Conservation (phyloP, 2,113 vertebrate species). For the Octodon degus region DNA sequence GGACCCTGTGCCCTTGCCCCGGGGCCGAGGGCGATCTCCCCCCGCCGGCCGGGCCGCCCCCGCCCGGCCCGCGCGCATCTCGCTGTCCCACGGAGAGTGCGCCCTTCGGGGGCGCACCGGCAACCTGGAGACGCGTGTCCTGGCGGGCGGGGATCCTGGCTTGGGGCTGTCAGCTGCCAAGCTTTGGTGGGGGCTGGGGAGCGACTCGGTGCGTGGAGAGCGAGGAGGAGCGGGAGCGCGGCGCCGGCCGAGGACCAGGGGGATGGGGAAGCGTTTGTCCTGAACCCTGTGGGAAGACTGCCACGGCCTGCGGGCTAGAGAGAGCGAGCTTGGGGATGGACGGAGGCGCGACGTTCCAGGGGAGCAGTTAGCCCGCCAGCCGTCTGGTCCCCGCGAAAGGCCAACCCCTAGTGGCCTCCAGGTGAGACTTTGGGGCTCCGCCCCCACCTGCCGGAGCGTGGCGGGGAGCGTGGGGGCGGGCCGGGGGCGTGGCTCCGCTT, state of each 20-base stretch:
- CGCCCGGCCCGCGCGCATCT: neutral
- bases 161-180: constrained; percentile 2
- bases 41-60: neutral
- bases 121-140: neutral
- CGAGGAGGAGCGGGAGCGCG: constrained; percentile 1
- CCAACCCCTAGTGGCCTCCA: neutral
- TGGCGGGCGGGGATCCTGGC: neutral
- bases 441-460: neutral
- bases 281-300: neutral
- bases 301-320: neutral
- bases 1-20: constrained; percentile 80
- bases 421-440: constrained; percentile 44
- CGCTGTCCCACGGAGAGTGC: neutral
- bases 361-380: neutral
- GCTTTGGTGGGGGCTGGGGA: constrained; percentile 68
- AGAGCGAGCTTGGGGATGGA: neutral
- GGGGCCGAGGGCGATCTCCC: constrained; percentile 48
- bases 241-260: neutral
- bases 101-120: neutral
- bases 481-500: constrained; percentile 34
- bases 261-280: neutral
- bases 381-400: neutral
- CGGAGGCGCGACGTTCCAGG: neutral
- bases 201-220: neutral
- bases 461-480: too few relatives aligned